Conservation (phyloP, 64 coral and sea anemone species). For the Acropora tenuis region DNA sequence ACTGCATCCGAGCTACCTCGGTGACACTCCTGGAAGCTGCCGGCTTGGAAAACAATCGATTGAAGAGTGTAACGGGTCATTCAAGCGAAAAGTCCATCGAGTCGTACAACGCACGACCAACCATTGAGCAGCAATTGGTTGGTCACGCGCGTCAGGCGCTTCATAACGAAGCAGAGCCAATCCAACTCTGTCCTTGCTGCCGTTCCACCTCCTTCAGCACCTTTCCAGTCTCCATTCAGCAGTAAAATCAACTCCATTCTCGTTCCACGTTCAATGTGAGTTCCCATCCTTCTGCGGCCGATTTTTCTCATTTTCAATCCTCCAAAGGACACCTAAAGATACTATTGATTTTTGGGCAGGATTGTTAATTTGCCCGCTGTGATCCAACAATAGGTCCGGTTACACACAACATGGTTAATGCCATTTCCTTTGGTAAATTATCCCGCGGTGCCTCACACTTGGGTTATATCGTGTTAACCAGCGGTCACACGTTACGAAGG, state of each 20-base stretch:
- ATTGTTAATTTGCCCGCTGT: too few species aligned
- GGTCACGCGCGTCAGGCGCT: conserved; percentile 7
- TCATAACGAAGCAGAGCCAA: background rate
- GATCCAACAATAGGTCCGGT: too few species aligned
- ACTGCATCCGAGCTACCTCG: conserved; percentile 67
- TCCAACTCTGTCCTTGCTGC: background rate
- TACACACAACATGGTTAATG: too few species aligned
- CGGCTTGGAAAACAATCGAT: conserved; percentile 51
- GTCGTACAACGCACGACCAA: conserved; percentile 14
- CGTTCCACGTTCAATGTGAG: background rate
- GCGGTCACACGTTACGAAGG: too few species aligned
- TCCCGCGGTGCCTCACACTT: too few species aligned
- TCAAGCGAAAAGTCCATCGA: conserved; percentile 50
- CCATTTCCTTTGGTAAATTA: too few species aligned
- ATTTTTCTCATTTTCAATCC: too few species aligned
- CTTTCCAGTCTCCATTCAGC: conserved; percentile 1
- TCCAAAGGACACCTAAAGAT: too few species aligned
- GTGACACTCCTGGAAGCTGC: conserved; percentile 36
- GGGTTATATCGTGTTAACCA: too few species aligned
- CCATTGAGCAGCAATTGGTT: conserved; percentile 41
- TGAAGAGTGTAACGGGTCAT: conserved; percentile 32
- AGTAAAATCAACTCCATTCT: background rate
- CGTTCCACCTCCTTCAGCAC: background rate
- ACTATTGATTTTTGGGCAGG: too few species aligned
- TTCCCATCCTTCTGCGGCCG: background rate